Percentiles rank a stretch among this genome's conserved stretches.
Conservation (phyloP, 1,140 invertebrate genomes). For the Phocides pigmalion region DNA sequence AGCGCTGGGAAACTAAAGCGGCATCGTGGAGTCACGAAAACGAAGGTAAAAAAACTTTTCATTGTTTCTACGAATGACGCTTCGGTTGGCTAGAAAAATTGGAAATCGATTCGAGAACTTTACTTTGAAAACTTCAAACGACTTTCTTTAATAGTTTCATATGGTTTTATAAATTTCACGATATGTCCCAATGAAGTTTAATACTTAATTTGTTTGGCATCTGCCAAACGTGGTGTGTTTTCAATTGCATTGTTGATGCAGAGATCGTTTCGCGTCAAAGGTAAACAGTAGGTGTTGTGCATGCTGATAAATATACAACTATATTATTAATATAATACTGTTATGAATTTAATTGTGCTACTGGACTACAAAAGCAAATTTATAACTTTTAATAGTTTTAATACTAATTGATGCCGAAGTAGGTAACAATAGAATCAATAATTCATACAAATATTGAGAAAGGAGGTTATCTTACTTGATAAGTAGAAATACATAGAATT, state of each 20-base stretch:
- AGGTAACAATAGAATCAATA: background rate
- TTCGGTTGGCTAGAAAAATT: slow-evolving; percentile 59
- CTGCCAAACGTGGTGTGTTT: slow-evolving; percentile 28
- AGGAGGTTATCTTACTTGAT: slow-evolving; percentile 31
- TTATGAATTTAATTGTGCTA: no score
- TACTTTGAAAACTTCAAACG: background rate
- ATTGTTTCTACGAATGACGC: slow-evolving; percentile 73
- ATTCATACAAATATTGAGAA: background rate
- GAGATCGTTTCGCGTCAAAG: slow-evolving; percentile 19
- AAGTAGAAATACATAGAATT: slow-evolving; percentile 7
- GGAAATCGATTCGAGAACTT: slow-evolving; percentile 57
- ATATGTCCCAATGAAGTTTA: background rate
- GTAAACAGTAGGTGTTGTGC: slow-evolving; percentile 9
- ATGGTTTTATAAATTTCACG: background rate
- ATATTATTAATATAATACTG: no score
- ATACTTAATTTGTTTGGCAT: slow-evolving; percentile 24
- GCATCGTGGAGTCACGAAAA: slow-evolving; percentile 84
- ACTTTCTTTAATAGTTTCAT: background rate
- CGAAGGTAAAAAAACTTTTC: slow-evolving; percentile 82
- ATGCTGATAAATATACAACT: background rate
- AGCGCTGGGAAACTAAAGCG: slow-evolving; percentile 80
- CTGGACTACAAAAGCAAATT: no score
- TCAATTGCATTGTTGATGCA: slow-evolving; percentile 23
- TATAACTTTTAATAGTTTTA: no score
- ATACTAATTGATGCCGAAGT: background rate